These are phyloP conservation scores for Apodemia mormo DNA, from an alignment of 2,888 invertebrate species.

Conservation along the genomic window DNA sequence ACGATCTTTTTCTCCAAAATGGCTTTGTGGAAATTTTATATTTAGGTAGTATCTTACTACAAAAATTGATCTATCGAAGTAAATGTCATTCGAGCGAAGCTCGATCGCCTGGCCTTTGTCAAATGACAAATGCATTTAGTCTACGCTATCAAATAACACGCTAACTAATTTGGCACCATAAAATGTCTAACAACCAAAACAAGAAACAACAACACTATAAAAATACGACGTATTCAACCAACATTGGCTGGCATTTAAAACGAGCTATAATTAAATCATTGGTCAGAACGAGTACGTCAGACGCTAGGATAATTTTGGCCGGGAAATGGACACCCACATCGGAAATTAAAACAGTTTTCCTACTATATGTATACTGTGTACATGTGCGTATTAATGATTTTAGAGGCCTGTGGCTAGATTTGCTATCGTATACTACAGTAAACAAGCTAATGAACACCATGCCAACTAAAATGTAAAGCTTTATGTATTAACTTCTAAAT, in stretches of 20 bases:
- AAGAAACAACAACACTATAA: conserved; percentile 60
- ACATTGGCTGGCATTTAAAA: conserved; percentile 72
- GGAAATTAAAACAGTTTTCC: conserved; percentile 36
- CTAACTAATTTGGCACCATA: conserved; percentile 10
- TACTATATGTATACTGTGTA: neutral
- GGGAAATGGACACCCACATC: conserved; percentile 59
- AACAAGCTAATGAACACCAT: too few species aligned
- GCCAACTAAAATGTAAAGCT: too few species aligned
- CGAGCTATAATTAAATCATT: conserved; percentile 66
- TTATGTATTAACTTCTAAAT: too few species aligned
- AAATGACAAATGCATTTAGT: neutral
- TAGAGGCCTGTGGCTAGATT: neutral
- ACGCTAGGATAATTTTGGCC: conserved; percentile 55
- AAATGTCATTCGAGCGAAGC: too few species aligned
- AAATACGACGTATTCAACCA: conserved; percentile 49
- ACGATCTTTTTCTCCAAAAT: too few species aligned
- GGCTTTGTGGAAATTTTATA: too few species aligned
- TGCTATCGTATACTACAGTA: neutral
- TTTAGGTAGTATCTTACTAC: too few species aligned
- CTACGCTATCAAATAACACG: neutral
- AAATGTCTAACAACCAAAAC: conserved; percentile 53
- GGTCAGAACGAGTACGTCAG: conserved; percentile 54
- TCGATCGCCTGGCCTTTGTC: neutral
- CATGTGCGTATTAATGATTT: neutral
- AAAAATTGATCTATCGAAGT: too few species aligned